Conservation (phyloP, 2,113 vertebrate genomes). For the Zapornia atra region DNA sequence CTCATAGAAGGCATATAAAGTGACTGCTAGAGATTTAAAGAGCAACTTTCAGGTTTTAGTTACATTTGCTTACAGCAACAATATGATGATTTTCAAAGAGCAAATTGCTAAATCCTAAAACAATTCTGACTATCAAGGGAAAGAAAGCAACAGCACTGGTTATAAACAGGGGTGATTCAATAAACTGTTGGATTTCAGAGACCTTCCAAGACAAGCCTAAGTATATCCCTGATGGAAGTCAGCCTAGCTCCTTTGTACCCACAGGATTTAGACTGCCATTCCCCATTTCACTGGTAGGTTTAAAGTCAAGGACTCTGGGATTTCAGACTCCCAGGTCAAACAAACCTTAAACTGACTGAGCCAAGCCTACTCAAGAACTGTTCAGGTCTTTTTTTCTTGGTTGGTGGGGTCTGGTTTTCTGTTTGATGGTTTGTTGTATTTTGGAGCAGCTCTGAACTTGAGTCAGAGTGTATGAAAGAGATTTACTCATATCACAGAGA, state of each 20-base stretch:
- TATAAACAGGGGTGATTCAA: not conserved
- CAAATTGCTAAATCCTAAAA: not conserved
- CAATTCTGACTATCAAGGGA: rapidly evolving
- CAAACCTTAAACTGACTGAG: not conserved
- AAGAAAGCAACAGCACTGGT: not conserved
- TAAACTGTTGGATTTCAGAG: not conserved
- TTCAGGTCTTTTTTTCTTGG: not conserved
- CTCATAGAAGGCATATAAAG: not conserved
- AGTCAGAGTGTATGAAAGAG: not conserved
- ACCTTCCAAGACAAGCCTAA: not conserved
- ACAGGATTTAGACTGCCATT: not conserved
- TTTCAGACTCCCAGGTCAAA: not conserved
- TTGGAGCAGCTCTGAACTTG: not conserved
- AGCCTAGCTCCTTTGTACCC: not conserved
- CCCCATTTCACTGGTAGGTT: not conserved
- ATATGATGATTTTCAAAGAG: not conserved
- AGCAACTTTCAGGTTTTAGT: not conserved
- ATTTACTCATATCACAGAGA: not conserved
- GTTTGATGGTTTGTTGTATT: not conserved
- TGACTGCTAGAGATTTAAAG: not conserved
- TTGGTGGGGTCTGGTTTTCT: not conserved
- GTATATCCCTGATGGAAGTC: not conserved
- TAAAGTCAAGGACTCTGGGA: not conserved
- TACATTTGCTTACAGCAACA: not conserved
- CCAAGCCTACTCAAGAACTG: not conserved